Base-by-base conservation (phyloP, 1,140 invertebrate species). In the Drosophila truncata region DNA sequence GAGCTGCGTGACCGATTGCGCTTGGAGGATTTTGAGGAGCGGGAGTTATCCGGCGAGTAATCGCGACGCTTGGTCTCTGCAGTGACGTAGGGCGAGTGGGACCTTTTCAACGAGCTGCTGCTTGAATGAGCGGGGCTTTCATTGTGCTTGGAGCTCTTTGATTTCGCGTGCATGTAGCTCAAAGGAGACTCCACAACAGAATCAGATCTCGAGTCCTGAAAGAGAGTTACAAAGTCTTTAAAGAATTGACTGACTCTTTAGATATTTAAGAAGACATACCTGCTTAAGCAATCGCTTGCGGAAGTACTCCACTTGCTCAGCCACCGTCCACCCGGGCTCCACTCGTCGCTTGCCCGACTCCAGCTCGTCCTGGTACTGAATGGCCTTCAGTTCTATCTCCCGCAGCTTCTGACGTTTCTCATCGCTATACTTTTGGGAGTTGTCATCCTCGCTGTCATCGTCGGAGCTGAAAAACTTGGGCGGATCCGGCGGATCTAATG, bases 321-420 rank as follows among this genome's bases (percentile, higher is more conserved):
- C 92, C 69, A 98, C 94, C 14, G 95, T 95, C 95, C 97, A 96
- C 9, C 96, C 96, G 23, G 95, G 93, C 93, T 98, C 97, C 3
- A 97, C 91, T 41, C 94, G 95, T 63, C 96, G 94, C 84, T 96
- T 95, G 4, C 98, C 98, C 18, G 95, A 96, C 94, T 99, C 98
- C 47, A 99, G 93, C 93, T 99, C 98, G 94, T 99, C 98, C 94
- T 99, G 98, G 94, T 98, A 99, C 91, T 98, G 97, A 94, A 99
- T 95, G 16, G 98, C 97, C 94, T 98, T 98, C 46, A 99, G 94
- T 94, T 99, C 98, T 80, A 99, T 97, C 93, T 99, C 98, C 57
- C 98, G 94, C 41, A 99, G 93, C 92, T 97, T 96, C 73, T 95
- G 95, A 41, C 98, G 95, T 78, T 96, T 95, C 91, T 97, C 96